Conservation (phyloP, 2,888 invertebrate genomes). For the Machimus atricapillus region DNA sequence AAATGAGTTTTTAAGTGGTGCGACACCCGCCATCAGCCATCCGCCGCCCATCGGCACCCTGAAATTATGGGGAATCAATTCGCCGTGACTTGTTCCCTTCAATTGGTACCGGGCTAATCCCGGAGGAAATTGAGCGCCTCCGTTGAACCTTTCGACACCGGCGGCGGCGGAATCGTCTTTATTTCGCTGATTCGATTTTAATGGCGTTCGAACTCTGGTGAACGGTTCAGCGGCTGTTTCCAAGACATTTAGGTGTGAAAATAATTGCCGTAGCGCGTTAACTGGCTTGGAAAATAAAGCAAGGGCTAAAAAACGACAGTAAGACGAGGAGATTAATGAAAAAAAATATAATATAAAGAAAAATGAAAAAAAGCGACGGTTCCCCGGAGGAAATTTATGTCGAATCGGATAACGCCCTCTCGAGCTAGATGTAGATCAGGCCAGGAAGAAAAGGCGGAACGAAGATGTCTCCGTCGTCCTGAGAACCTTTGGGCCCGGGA, state of each 20-base stretch:
- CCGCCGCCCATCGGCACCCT: background rate
- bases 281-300: conserved; percentile 18
- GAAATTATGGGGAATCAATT: background rate
- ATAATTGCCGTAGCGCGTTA: conserved; percentile 31
- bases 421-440: background rate
- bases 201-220: conserved; percentile 10
- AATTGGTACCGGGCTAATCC: background rate
- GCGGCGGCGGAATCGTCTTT: background rate
- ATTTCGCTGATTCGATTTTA: conserved; percentile 36
- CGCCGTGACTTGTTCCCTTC: background rate
- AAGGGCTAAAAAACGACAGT: background rate
- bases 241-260: conserved; percentile 35
- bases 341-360: background rate
- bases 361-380: background rate
- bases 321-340: background rate
- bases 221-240: background rate
- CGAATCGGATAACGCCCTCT: background rate
- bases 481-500: background rate
- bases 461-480: background rate
- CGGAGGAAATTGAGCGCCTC: background rate
- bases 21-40: background rate
- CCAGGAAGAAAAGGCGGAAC: background rate
- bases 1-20: background rate
- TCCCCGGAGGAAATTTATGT: background rate
- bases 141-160: background rate